Base-by-base conservation (phyloP, 2,888 invertebrate genomes). In the Diadegma fenestrale region DNA sequence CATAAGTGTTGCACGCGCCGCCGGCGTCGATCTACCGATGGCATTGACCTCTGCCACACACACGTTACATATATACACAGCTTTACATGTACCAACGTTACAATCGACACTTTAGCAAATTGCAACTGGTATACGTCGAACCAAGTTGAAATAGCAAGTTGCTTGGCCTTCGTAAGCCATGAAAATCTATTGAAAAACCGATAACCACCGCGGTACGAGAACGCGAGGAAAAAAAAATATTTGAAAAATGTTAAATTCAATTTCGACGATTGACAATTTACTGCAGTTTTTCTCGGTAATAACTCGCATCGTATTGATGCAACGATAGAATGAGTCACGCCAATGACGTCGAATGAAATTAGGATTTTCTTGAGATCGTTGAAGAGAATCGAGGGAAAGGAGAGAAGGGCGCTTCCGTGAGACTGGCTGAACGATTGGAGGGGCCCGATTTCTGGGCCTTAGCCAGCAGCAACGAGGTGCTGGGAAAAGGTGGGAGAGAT, bases 1-100 rank as follows among this genome's bases (percentile, higher is more conserved):
- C 63, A 71, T 82, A 85, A 85, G 82, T 85, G 85, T 76, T 85
- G 82, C 85, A 85, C 85, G 82, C 78, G 73, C 72, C 75, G 69
- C 71, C 63, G 61, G 58, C 72, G 73, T 43, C 81, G 61, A 76
- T 54, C 41, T 54, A 63, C 64, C 85, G 61, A 82, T 85, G 85
- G 81, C 81, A 85, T 85, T 85, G 85, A 85, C 81, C 85, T 78
- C 81, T 81, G 81, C 48, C 48, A 17, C 81, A 69, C 81, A 69
- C 77, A 58, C 64, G 64, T 58, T 19, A 78, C 66, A 41, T 48
- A 78, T 51, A 41, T 48, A 48, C 48, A 66, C 17, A 64, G 14
- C 48, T 14, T 22, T 66, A 22, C 37, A 43, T 41, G 30, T 43
- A 33, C 48, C 45, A 61, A 41, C 41, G 37, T 68, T 45, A 26